A percentile compares a stretch with the other conserved stretches of the same genome.
Conservation (phyloP, 2,888 invertebrate species). For the Tuberolachnus salignus region DNA sequence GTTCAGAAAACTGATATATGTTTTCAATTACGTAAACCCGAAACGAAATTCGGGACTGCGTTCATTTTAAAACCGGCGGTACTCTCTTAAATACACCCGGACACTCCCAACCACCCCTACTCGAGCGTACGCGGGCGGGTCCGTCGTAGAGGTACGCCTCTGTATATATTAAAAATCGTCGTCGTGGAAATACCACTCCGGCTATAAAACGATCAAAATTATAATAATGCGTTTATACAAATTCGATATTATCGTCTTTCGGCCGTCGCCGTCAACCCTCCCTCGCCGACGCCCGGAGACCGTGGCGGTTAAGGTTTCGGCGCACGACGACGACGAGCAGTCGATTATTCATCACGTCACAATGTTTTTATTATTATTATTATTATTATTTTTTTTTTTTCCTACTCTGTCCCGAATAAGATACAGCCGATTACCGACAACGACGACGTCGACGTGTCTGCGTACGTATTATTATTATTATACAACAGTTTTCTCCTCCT, state of each 20-base stretch:
- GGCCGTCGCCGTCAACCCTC: background rate
- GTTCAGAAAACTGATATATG: too few species aligned
- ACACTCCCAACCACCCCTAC: too few species aligned
- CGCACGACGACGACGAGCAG: background rate
- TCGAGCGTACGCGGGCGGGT: too few species aligned
- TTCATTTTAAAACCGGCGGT: too few species aligned
- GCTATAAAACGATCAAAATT: too few species aligned
- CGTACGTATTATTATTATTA: background rate
- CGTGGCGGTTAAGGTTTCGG: background rate
- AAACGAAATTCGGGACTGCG: too few species aligned
- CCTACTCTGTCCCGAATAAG: conserved; percentile 1
- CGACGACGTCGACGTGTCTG: background rate
- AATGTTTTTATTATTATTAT: conserved; percentile 5
- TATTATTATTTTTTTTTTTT: background rate
- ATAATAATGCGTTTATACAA: background rate
- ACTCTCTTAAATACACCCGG: too few species aligned
- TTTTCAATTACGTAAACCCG: too few species aligned
- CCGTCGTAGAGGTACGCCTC: too few species aligned
- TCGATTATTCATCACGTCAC: conserved; percentile 33
- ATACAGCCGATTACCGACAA: background rate
- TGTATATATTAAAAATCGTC: too few species aligned
- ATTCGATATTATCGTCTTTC: conserved; percentile 33
- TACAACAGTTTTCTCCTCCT: background rate
- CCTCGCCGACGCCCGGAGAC: rapidly evolving
- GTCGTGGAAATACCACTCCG: too few species aligned